Evolutionary conservation across 1,140 invertebrate species (phyloP).

Genomic region (Sinonovacula constricta): DNA sequence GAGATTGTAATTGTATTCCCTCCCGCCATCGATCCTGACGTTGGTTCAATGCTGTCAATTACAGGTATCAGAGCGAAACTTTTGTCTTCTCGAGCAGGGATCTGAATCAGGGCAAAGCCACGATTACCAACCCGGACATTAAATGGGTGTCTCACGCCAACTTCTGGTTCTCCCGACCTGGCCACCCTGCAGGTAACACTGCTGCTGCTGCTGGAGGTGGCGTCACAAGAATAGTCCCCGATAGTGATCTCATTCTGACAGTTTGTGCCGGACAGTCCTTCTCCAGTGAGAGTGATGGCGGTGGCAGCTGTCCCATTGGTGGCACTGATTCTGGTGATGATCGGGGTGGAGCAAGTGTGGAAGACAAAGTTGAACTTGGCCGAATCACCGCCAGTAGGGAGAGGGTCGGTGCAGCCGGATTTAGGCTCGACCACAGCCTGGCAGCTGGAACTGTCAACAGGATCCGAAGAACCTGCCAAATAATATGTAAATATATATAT

Average conservation of each 20-base stretch:
- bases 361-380: conserved; percentile 62
- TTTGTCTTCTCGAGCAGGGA: conserved; percentile 17
- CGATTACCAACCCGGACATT: conserved; percentile 58
- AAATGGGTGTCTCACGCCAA: conserved; percentile 50
- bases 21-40: conserved; percentile 57
- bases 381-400: not conserved
- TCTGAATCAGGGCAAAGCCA: conserved; percentile 56
- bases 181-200: conserved; percentile 41
- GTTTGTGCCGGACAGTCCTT: conserved; percentile 52
- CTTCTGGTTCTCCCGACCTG: conserved; percentile 28
- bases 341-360: conserved; percentile 58
- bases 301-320: conserved; percentile 54
- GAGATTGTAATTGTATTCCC: conserved; percentile 58
- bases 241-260: conserved; percentile 63
- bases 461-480: not conserved
- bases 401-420: conserved; percentile 15
- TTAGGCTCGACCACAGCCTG: not conserved
- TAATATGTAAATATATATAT: no score
- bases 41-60: conserved; percentile 50
- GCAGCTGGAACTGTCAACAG: not conserved
- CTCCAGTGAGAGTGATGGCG: conserved; percentile 54
- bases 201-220: conserved; percentile 1
- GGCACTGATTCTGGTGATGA: conserved; percentile 45
- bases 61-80: conserved; percentile 58
- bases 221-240: conserved; percentile 33